These are phyloP conservation scores for Vidua macroura DNA, from an alignment of 2,113 vertebrate genomes.

Conservation along the genomic window DNA sequence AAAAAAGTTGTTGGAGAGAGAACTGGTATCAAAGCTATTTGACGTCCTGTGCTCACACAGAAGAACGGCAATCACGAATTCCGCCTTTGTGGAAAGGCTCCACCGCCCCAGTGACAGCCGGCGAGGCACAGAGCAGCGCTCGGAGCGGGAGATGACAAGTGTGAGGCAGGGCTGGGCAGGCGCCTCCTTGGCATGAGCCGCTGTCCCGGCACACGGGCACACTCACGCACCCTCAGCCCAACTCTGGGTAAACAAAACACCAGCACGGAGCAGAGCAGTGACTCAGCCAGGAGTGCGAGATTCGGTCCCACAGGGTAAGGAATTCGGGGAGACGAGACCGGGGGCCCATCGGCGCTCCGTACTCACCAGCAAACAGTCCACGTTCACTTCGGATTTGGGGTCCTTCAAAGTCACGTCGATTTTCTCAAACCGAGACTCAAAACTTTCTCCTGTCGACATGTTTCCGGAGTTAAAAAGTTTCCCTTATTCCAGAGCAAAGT, in stretches of 20 bases:
- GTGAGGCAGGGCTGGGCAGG: background rate
- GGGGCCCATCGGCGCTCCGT: background rate
- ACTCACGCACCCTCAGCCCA: background rate
- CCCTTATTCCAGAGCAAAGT: constrained; percentile 51
- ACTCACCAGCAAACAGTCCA: constrained; percentile 98
- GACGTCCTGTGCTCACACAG: background rate
- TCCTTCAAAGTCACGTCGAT: constrained; percentile 95
- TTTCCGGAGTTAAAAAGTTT: constrained; percentile 22
- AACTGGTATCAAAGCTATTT: background rate
- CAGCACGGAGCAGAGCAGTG: background rate
- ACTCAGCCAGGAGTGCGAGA: constrained; percentile 8
- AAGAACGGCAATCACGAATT: background rate
- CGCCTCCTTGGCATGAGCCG: background rate
- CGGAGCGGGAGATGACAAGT: background rate
- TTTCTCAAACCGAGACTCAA: constrained; percentile 94
- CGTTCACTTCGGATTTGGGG: constrained; percentile 97
- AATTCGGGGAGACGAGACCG: background rate
- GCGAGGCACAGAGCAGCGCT: background rate
- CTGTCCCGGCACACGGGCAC: background rate
- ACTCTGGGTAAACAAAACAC: background rate
- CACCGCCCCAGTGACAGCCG: background rate
- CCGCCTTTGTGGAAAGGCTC: background rate
- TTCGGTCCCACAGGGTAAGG: constrained; percentile 54
- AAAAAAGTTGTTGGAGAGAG: background rate
- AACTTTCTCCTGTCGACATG: constrained; percentile 91